A percentile compares a stretch with the other conserved stretches of the same genome.
These are phyloP conservation scores for Nasonovia ribisnigri DNA, from an alignment of 2,888 invertebrate species.

Conservation along the genomic window DNA sequence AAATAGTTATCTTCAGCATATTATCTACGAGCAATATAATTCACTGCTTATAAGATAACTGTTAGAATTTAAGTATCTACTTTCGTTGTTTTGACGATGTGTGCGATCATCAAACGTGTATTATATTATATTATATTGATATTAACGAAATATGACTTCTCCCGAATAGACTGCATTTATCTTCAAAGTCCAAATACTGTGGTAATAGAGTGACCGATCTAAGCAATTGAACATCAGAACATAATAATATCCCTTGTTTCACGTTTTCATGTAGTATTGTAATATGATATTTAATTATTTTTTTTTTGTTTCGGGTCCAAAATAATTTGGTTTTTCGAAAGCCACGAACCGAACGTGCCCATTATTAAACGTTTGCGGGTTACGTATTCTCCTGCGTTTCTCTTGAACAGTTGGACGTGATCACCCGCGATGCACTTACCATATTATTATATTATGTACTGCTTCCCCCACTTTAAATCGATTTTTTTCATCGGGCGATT, in stretches of 20 bases:
- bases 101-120: not conserved
- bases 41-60: too few relatives aligned
- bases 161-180: not conserved
- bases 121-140: not conserved
- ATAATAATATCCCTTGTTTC: not conserved
- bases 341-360: not conserved
- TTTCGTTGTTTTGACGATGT: not conserved
- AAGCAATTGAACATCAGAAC: not conserved
- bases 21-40: too few relatives aligned
- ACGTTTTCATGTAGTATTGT: not conserved
- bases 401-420: not conserved
- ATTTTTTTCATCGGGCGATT: not conserved
- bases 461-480: not conserved
- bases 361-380: not conserved
- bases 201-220: not conserved
- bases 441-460: not conserved
- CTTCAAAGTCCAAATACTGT: not conserved
- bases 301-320: not conserved
- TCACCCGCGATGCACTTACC: not conserved
- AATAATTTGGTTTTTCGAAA: constrained; percentile 12
- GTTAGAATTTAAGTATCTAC: too few relatives aligned
- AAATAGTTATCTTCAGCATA: too few relatives aligned
- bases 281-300: not conserved
- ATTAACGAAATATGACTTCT: not conserved
- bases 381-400: not conserved